These are phyloP conservation scores for Sisor rabdophorus DNA, from an alignment of 2,113 vertebrate species.

Conservation along the genomic window DNA sequence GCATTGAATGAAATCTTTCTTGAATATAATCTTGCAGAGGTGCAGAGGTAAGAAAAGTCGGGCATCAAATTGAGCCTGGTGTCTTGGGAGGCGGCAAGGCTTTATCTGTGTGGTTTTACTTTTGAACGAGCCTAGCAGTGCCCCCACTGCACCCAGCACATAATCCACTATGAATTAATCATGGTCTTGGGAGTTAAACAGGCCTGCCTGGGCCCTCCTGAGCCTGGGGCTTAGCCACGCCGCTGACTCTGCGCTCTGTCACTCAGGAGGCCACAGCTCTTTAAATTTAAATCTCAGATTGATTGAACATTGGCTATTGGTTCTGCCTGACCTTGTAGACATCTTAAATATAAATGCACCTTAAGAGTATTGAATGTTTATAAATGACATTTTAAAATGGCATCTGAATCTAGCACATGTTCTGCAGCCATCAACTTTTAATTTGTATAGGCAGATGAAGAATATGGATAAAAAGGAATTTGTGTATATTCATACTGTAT, in stretches of 20 bases:
- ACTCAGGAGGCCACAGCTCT: constrained; percentile 62
- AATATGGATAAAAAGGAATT: not conserved
- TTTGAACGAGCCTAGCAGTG: constrained; percentile 61
- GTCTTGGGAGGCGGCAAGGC: constrained; percentile 52
- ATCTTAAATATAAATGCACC: constrained; percentile 67
- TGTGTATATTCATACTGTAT: not conserved
- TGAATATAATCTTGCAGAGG: constrained; percentile 53
- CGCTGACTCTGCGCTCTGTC: constrained; percentile 59
- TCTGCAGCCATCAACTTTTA: constrained; percentile 45
- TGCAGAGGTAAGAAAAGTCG: constrained; percentile 44
- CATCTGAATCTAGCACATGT: constrained; percentile 51
- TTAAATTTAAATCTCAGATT: constrained; percentile 76
- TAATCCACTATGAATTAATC: constrained; percentile 78
- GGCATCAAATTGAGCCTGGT: constrained; percentile 54
- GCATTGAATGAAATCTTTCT: constrained; percentile 38
- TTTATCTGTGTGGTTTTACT: constrained; percentile 65
- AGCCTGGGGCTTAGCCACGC: constrained; percentile 62
- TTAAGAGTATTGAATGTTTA: constrained; percentile 61
- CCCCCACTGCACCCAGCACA: constrained; percentile 60
- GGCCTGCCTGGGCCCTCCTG: constrained; percentile 63
- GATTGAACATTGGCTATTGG: constrained; percentile 72
- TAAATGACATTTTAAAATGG: constrained; percentile 66
- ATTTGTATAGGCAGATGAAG: constrained; percentile 35
- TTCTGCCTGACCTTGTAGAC: constrained; percentile 68
- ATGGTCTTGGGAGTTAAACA: constrained; percentile 72